Percentiles rank a stretch among this genome's conserved stretches.
Evolutionary conservation across 1,140 invertebrate genomes (phyloP).

Genomic region (Aphaenogaster rudis): DNA sequence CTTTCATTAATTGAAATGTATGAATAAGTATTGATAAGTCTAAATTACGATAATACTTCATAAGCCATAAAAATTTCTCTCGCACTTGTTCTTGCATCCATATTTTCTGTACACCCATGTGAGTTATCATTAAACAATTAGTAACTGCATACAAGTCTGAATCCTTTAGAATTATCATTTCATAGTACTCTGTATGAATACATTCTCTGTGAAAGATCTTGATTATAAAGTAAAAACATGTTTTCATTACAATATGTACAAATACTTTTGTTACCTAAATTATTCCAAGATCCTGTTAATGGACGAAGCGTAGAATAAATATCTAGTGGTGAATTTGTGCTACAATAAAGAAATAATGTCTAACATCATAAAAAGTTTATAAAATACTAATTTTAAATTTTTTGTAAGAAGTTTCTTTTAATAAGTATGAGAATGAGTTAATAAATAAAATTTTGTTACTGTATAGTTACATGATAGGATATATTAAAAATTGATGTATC

Average conservation of each 20-base stretch:
- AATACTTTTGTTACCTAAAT: neutral
- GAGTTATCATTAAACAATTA: neutral
- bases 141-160: conserved; percentile 19
- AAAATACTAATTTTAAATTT: neutral
- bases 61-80: neutral
- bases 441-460: neutral
- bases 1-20: neutral
- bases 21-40: neutral
- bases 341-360: neutral
- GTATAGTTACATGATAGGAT: no score
- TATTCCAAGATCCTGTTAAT: no score
- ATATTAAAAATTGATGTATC: no score
- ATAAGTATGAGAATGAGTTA: neutral
- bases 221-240: neutral
- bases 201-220: neutral
- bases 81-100: neutral
- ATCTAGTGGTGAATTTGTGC: no score
- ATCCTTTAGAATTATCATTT: conserved; percentile 34
- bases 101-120: neutral
- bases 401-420: neutral
- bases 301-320: no score
- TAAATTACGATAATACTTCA: neutral
- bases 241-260: conserved; percentile 8
- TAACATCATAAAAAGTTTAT: neutral
- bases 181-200: neutral